phyloP scores from a whole-genome alignment of 2,797 vertebrate genomes.

The Rhabdophis nuchalis region DNA sequence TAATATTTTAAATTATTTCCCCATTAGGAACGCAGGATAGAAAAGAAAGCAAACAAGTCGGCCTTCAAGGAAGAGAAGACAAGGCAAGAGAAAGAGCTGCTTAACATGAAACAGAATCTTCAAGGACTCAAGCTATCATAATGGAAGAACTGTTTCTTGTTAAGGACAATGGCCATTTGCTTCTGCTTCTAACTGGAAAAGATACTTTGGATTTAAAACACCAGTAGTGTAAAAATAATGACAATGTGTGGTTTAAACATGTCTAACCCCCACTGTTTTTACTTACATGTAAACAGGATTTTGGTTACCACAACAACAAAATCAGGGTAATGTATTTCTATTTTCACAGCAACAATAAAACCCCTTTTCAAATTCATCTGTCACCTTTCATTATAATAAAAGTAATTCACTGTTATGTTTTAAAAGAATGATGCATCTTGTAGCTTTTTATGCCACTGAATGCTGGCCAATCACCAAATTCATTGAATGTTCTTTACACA shows the following conservation, averaged over 20 bases:
- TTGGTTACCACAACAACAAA: neutral
- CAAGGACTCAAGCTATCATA: conserved; percentile 86
- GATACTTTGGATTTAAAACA: neutral
- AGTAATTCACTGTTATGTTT: neutral
- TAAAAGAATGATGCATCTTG: neutral
- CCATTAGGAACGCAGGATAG: conserved; percentile 82
- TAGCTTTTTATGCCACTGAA: neutral
- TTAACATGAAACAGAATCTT: conserved; percentile 81
- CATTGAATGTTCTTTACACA: neutral
- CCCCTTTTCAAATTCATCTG: neutral
- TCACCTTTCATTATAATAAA: neutral
- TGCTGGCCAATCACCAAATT: neutral
- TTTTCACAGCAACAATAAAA: neutral
- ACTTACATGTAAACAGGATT: conserved; percentile 6
- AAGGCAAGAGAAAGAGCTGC: conserved; percentile 88
- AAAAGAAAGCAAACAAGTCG: conserved; percentile 89
- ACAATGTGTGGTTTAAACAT: conserved; percentile 27
- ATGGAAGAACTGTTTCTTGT: neutral
- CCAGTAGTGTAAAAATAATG: neutral
- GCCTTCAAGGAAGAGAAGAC: conserved; percentile 89
- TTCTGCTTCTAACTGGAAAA: neutral
- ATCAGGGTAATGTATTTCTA: neutral
- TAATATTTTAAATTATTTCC: neutral
- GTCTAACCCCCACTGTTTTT: neutral
- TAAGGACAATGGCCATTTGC: neutral